Conservation (phyloP, 1,140 invertebrate genomes). For the Ridgeia piscesae region DNA sequence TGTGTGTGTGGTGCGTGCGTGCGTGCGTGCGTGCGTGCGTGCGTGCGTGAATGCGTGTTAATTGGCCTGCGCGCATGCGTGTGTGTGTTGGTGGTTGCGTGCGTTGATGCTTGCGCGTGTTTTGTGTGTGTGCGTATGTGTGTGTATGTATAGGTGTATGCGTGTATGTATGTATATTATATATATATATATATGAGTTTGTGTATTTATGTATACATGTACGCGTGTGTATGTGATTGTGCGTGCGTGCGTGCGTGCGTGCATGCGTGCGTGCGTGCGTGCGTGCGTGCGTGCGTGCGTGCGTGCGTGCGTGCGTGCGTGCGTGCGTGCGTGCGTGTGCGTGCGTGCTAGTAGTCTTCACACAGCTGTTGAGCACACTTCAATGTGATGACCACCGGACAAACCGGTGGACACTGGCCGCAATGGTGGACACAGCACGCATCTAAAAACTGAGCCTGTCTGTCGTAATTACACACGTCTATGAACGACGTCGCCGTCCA, state of each 20-base stretch:
- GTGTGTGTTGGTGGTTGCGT: too few species aligned
- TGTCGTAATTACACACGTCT: neutral
- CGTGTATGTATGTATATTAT: too few species aligned
- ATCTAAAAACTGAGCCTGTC: neutral
- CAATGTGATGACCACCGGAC: neutral
- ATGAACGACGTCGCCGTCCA: neutral
- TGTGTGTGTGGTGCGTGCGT: too few species aligned
- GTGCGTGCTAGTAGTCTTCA: neutral
- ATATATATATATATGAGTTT: too few species aligned
- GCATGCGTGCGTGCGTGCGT: neutral
- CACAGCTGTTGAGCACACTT: neutral
- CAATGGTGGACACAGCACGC: neutral
- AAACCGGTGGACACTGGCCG: neutral
- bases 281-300: neutral
- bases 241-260: neutral
- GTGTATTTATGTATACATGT: too few species aligned
- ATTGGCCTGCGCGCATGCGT: too few species aligned
- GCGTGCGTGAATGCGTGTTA: too few species aligned
- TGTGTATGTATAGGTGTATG: too few species aligned
- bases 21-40: too few species aligned
- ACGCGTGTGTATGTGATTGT: neutral
- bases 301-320: neutral
- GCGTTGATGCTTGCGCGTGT: too few species aligned
- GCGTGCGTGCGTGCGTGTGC: neutral
- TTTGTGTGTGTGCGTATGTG: too few species aligned